Evolutionary conservation across 2,797 vertebrate genomes (phyloP).

Genomic region (Sebastes minor): DNA sequence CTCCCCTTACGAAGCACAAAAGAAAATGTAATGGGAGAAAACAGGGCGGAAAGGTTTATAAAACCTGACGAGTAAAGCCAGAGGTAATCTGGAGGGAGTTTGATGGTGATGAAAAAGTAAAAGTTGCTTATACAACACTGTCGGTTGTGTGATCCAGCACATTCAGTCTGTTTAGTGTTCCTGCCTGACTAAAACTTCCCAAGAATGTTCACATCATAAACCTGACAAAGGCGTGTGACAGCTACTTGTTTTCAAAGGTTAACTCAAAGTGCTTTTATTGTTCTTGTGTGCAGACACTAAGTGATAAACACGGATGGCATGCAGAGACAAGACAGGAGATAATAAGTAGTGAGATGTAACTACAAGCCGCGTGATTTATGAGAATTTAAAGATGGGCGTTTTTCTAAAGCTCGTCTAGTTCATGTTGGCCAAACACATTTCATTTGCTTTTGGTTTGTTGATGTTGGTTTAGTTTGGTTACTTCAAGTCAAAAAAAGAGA

Average conservation of each 20-base stretch:
- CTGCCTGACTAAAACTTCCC: background rate
- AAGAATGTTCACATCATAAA: slow-evolving; percentile 59
- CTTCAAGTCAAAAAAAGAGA: background rate
- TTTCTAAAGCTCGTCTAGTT: background rate
- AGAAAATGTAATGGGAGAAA: background rate
- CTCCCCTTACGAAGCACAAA: background rate
- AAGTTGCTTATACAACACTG: background rate
- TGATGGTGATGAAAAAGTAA: background rate
- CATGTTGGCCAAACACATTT: background rate
- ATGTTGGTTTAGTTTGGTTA: background rate
- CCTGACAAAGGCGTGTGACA: slow-evolving; percentile 45
- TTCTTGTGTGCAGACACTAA: slow-evolving; percentile 46
- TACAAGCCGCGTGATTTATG: slow-evolving; percentile 35
- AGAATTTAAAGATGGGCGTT: slow-evolving; percentile 19
- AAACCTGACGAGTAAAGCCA: background rate
- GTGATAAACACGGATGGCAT: slow-evolving; percentile 40
- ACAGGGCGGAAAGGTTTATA: background rate
- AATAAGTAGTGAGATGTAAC: slow-evolving; percentile 51
- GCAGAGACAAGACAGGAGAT: slow-evolving; percentile 53
- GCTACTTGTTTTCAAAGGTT: slow-evolving; percentile 42
- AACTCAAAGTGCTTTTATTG: slow-evolving; percentile 59
- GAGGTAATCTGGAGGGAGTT: background rate
- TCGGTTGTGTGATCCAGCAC: background rate
- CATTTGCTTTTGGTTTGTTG: background rate
- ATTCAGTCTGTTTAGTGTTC: background rate